Evolutionary conservation across 2,797 vertebrate genomes (phyloP).

Genomic region (Thripadectes ignobilis): DNA sequence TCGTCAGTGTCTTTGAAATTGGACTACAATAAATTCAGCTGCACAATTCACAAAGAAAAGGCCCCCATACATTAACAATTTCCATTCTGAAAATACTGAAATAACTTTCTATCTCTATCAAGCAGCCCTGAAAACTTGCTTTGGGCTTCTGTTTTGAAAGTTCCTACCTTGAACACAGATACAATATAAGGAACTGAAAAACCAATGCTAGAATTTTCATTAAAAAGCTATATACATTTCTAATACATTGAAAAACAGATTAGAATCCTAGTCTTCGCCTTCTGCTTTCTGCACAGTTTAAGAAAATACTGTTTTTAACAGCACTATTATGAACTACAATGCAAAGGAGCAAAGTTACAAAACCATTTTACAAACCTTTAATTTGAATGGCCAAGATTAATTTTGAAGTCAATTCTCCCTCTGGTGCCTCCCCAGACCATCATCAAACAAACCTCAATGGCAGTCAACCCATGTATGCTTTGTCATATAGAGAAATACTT

Average conservation of each 20-base stretch:
- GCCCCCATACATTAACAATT: neutral
- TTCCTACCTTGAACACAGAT: neutral
- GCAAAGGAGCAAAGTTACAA: neutral
- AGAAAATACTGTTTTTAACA: neutral
- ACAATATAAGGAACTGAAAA: neutral
- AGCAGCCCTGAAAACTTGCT: neutral
- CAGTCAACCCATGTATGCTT: neutral
- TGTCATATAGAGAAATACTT: neutral
- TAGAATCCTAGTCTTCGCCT: neutral
- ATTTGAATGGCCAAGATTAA: neutral
- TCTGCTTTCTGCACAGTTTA: neutral
- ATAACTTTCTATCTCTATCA: neutral
- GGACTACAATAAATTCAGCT: neutral
- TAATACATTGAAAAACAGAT: neutral
- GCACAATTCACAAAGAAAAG: neutral
- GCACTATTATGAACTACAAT: neutral
- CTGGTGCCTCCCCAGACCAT: neutral
- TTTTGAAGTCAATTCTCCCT: neutral
- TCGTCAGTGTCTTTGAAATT: neutral
- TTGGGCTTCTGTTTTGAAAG: neutral
- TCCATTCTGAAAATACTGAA: neutral
- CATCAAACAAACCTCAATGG: neutral
- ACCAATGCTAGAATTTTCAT: neutral
- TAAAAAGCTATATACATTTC: neutral
- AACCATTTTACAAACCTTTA: neutral